phyloP scores from a whole-genome alignment of 2,888 invertebrate species.

The Podabrus alpinus region DNA sequence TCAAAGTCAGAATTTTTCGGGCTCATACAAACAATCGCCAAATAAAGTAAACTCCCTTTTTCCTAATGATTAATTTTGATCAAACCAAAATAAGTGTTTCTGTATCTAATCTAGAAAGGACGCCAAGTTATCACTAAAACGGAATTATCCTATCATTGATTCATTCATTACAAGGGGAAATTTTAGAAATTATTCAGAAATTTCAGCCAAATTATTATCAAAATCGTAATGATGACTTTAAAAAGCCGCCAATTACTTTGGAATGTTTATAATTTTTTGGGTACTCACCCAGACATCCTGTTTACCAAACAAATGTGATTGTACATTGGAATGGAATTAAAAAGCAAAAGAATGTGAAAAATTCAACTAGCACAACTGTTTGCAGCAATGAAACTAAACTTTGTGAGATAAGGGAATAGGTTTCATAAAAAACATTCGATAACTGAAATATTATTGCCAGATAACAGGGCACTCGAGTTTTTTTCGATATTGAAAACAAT shows the following conservation, averaged over 20 bases:
- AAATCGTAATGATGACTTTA: not conserved
- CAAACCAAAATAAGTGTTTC: not conserved
- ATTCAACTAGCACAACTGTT: not conserved
- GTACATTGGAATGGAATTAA: not conserved
- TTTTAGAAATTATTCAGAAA: not conserved
- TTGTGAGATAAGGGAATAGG: not conserved
- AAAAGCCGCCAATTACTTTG: not conserved
- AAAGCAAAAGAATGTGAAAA: not conserved
- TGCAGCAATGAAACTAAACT: not conserved
- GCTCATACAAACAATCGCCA: too few species aligned
- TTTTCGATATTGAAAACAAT: not conserved
- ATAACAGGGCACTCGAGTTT: not conserved
- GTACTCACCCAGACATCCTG: not conserved
- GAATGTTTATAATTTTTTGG: not conserved
- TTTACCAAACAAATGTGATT: not conserved
- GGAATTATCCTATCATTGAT: too few species aligned
- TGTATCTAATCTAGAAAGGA: not conserved
- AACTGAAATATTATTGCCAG: not conserved
- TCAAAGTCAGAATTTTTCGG: too few species aligned
- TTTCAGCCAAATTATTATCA: not conserved
- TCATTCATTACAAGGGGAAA: not conserved
- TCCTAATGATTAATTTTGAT: not conserved
- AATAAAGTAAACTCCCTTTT: not conserved
- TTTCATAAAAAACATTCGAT: not conserved
- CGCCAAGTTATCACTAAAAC: not conserved